Percentiles rank a stretch among this genome's conserved stretches.
Evolutionary conservation across 1,140 invertebrate species (phyloP).

Genomic region (Drosophila bocki): DNA sequence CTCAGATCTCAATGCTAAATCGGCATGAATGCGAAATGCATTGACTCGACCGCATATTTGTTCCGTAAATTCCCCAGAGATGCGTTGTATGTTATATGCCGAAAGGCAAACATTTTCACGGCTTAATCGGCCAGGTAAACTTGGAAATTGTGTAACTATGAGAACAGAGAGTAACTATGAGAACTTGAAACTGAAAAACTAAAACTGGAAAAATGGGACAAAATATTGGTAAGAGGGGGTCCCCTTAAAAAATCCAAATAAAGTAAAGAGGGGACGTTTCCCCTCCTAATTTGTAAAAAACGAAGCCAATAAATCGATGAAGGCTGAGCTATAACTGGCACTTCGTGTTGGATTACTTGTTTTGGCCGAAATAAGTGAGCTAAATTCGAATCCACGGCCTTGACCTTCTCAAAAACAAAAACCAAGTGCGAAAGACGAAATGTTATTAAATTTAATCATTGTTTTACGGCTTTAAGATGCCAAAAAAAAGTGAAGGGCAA

Average conservation of each 20-base stretch:
- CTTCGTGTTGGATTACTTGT: constrained; percentile 33
- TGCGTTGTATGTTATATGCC: background rate
- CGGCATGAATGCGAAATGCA: constrained; percentile 27
- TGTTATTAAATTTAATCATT: constrained; percentile 49
- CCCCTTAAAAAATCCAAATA: background rate
- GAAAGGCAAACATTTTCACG: constrained; percentile 27
- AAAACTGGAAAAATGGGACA: constrained; percentile 13
- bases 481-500: constrained; percentile 45
- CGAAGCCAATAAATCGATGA: constrained; percentile 23
- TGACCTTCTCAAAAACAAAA: constrained; percentile 28
- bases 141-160: constrained; percentile 6
- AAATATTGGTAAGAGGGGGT: background rate
- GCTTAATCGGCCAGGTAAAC: constrained; percentile 25
- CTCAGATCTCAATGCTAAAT: constrained; percentile 24
- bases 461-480: constrained; percentile 33
- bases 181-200: no score
- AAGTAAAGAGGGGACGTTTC: background rate
- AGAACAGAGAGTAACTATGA: background rate
- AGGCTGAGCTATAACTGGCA: background rate
- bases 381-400: constrained; percentile 19
- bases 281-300: constrained; percentile 35
- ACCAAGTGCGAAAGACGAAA: constrained; percentile 39
- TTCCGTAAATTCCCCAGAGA: constrained; percentile 26
- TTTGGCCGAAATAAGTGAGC: constrained; percentile 6
- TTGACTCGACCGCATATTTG: constrained; percentile 22